Evolutionary conservation across 2,888 invertebrate genomes (phyloP).

Genomic region (Ophion ventricosus): DNA sequence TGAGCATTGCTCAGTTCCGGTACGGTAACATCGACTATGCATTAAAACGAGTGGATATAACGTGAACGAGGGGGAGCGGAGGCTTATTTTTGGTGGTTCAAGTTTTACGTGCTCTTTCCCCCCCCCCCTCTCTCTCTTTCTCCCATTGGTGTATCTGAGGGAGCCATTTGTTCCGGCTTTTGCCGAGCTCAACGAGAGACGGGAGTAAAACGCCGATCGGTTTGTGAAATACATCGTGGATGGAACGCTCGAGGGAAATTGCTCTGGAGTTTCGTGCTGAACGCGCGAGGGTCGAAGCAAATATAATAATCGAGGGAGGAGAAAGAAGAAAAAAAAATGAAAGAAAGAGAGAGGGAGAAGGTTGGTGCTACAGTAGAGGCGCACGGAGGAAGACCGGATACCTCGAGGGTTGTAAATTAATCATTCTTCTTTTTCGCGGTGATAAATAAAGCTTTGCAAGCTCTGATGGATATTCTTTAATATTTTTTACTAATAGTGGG

Average conservation of each 20-base stretch:
- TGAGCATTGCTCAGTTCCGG: conserved; percentile 34
- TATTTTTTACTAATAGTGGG: conserved; percentile 12
- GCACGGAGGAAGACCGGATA: conserved; percentile 4
- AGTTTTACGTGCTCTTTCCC: conserved; percentile 17
- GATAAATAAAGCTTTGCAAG: conserved; percentile 47
- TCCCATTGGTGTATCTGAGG: conserved; percentile 1
- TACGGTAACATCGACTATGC: conserved; percentile 74
- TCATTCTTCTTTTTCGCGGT: conserved; percentile 42
- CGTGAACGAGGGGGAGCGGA: conserved; percentile 35
- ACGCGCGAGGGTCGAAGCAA: conserved; percentile 38
- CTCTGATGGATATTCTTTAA: conserved; percentile 39
- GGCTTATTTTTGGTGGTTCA: conserved; percentile 41
- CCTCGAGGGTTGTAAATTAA: conserved; percentile 44
- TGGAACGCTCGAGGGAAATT: conserved; percentile 51
- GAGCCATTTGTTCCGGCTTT: conserved; percentile 59
- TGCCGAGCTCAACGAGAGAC: conserved; percentile 30
- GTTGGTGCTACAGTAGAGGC: conserved; percentile 3
- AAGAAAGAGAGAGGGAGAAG: not conserved
- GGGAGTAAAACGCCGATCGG: conserved; percentile 40
- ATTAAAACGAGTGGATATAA: conserved; percentile 73
- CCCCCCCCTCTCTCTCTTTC: conserved; percentile 5
- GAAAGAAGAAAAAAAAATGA: not conserved
- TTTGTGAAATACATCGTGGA: conserved; percentile 43
- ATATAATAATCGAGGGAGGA: conserved; percentile 14
- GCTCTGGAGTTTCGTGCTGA: conserved; percentile 31